Conservation (phyloP, 2,113 vertebrate genomes). For the Mesitornis unicolor region DNA sequence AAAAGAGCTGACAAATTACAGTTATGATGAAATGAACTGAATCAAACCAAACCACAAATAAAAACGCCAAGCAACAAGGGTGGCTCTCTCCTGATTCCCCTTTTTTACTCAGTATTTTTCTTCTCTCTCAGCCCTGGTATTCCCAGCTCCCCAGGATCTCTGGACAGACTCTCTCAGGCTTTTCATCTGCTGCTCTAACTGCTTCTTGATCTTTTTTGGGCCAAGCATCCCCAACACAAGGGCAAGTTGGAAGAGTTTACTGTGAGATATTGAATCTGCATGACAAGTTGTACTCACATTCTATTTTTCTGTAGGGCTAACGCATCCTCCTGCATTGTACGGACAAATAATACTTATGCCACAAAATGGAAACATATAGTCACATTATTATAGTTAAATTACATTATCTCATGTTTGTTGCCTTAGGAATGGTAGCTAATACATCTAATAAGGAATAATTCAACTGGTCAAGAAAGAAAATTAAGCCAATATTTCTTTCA, state of each 20-base stretch:
- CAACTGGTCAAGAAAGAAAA: background rate
- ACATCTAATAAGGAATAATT: background rate
- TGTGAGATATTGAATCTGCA: background rate
- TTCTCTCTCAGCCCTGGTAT: background rate
- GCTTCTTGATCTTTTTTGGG: background rate
- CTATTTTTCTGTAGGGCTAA: background rate
- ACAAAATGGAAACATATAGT: accelerated
- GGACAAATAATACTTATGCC: background rate
- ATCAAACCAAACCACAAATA: background rate
- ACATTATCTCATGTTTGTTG: background rate
- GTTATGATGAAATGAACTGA: accelerated
- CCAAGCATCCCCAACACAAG: background rate
- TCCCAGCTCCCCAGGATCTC: background rate
- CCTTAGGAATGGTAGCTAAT: background rate
- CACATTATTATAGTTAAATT: background rate
- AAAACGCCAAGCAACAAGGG: too few relatives aligned
- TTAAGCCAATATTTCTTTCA: background rate
- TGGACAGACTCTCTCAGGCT: too few relatives aligned
- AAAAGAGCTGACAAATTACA: background rate
- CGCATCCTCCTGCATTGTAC: background rate
- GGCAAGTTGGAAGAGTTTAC: background rate
- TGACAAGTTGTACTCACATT: accelerated
- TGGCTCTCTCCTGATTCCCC: accelerated
- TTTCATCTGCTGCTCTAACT: background rate
- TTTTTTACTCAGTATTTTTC: background rate